These are phyloP conservation scores for Linurgus olivaceus DNA, from an alignment of 2,797 vertebrate genomes.

Conservation along the genomic window DNA sequence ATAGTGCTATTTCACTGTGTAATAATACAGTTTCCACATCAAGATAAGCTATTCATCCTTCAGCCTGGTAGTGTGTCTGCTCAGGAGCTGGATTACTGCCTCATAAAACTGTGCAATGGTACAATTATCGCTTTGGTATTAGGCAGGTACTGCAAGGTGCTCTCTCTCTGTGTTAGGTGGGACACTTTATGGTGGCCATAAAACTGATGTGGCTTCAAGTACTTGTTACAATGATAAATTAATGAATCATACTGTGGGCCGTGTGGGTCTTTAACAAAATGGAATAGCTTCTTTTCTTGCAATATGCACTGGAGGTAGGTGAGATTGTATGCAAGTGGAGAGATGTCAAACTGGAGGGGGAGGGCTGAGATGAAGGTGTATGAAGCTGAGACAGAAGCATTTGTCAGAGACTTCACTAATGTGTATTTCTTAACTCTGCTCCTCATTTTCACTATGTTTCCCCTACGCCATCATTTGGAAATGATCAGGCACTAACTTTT, in stretches of 20 bases:
- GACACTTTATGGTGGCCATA: constrained; percentile 59
- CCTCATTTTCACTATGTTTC: neutral
- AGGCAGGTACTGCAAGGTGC: constrained; percentile 48
- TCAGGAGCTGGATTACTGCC: constrained; percentile 59
- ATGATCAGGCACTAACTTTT: neutral
- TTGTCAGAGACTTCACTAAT: neutral
- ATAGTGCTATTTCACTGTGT: neutral
- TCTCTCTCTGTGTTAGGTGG: constrained; percentile 39
- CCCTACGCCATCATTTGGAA: neutral
- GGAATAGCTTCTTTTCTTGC: neutral
- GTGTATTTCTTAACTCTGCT: neutral
- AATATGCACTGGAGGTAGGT: neutral
- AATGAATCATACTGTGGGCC: constrained; percentile 22
- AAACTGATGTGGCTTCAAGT: constrained; percentile 54
- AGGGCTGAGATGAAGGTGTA: neutral
- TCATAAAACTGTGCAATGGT: constrained; percentile 69
- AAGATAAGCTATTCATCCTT: constrained; percentile 58
- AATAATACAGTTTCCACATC: neutral
- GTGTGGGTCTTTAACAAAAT: neutral
- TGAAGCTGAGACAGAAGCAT: neutral
- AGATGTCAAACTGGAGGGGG: neutral
- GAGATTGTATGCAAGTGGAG: neutral
- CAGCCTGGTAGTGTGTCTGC: constrained; percentile 60
- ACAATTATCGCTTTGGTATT: constrained; percentile 66
- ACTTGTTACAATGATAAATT: constrained; percentile 50